phyloP scores from a whole-genome alignment of 2,113 vertebrate species.

The Lipophrys pholis region DNA sequence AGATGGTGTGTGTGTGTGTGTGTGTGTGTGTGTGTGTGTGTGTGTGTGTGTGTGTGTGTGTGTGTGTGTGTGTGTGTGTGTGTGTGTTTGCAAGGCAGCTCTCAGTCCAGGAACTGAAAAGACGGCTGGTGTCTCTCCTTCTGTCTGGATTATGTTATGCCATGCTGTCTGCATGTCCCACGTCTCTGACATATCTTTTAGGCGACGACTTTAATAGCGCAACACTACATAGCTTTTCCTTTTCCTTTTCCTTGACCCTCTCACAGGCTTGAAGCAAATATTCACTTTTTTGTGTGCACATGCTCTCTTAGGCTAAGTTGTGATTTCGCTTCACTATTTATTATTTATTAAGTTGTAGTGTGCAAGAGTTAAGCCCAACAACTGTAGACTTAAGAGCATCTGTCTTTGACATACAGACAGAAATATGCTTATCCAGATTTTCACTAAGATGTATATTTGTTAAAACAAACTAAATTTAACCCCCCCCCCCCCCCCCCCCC shows the following conservation, averaged over 20 bases:
- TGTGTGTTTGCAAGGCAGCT: conserved; percentile 6
- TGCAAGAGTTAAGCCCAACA: neutral
- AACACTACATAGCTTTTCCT: neutral
- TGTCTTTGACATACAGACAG: conserved; percentile 6
- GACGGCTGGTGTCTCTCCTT: conserved; percentile 27
- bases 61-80: conserved; percentile 23
- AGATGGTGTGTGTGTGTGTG: conserved; percentile 42
- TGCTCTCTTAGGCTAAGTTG: conserved; percentile 10
- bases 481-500: too few relatives aligned
- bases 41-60: conserved; percentile 13
- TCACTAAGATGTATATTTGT: conserved; percentile 25
- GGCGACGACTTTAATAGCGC: conserved; percentile 35
- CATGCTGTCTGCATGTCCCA: conserved; percentile 43
- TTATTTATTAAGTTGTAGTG: neutral
- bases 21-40: conserved; percentile 10
- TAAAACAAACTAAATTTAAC: neutral
- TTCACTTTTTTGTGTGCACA: neutral
- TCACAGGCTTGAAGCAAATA: neutral
- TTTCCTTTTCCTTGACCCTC: conserved; percentile 11
- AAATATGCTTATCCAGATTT: conserved; percentile 20
- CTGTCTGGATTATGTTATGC: conserved; percentile 51
- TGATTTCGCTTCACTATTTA: conserved; percentile 14
- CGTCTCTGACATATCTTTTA: conserved; percentile 42
- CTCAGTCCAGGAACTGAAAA: conserved; percentile 21
- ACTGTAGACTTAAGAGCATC: conserved; percentile 7